Evolutionary conservation across 2,888 invertebrate species (phyloP).

Genomic region (Macrophya annulata): DNA sequence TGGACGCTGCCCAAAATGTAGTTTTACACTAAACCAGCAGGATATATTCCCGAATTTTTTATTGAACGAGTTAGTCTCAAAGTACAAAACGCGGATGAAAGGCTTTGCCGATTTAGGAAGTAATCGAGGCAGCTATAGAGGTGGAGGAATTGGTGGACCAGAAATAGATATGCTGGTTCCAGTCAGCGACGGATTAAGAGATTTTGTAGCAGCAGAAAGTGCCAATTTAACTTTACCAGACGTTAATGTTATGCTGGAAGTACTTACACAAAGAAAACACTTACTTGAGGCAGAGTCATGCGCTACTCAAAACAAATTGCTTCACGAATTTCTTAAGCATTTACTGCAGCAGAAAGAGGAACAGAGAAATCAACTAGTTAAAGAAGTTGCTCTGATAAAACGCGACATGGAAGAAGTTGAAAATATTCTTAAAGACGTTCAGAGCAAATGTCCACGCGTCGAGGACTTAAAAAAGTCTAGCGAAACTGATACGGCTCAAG

Average conservation of each 20-base stretch:
- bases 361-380: conserved; percentile 84
- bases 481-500: conserved; percentile 80
- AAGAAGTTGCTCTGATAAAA: conserved; percentile 89
- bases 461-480: conserved; percentile 81
- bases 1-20: conserved; percentile 92
- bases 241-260: conserved; percentile 91
- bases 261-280: conserved; percentile 89
- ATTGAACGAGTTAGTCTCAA: conserved; percentile 90
- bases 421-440: conserved; percentile 83
- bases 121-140: conserved; percentile 59
- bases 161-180: conserved; percentile 76
- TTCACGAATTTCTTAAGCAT: conserved; percentile 92
- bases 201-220: conserved; percentile 86
- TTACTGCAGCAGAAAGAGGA: conserved; percentile 88
- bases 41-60: conserved; percentile 94
- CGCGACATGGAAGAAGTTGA: conserved; percentile 88
- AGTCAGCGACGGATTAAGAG: conserved; percentile 82
- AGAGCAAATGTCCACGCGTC: conserved; percentile 82
- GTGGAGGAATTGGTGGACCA: conserved; percentile 64
- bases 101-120: conserved; percentile 79
- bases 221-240: conserved; percentile 89
- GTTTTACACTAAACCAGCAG: conserved; percentile 85
- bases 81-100: conserved; percentile 83
- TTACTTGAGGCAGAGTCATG: conserved; percentile 91
- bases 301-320: conserved; percentile 89